A percentile compares a stretch with the other conserved stretches of the same genome.
phyloP scores from a whole-genome alignment of 2,888 invertebrate species.

The Nycteola revayana region DNA sequence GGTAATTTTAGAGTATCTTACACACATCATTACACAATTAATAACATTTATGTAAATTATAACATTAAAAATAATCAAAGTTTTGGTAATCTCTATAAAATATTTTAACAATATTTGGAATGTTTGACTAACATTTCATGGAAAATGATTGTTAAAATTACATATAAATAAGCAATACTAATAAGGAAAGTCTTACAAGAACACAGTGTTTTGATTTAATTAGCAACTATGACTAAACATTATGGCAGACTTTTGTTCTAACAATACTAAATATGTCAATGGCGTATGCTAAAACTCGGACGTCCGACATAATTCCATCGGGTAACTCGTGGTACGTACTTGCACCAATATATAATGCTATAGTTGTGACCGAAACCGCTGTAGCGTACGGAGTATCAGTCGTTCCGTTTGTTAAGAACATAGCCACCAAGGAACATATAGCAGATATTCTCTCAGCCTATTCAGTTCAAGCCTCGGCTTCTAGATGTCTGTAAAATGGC shows the following conservation, averaged over 20 bases:
- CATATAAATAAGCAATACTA: conserved; percentile 18
- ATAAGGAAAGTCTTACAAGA: conserved; percentile 23
- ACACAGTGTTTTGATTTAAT: conserved; percentile 17
- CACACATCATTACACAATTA: too few relatives aligned
- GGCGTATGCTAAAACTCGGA: too few relatives aligned
- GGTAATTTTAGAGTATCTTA: too few relatives aligned
- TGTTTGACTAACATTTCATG: conserved; percentile 17
- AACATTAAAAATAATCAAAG: conserved; percentile 16
- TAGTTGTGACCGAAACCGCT: too few relatives aligned
- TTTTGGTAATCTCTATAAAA: conserved; percentile 3
- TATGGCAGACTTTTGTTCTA: conserved; percentile 24
- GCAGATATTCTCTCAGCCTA: too few relatives aligned
- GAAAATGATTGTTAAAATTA: conserved; percentile 2
- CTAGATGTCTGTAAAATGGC: too few relatives aligned
- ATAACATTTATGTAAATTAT: conserved; percentile 16
- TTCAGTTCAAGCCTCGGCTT: too few relatives aligned
- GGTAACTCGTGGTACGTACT: too few relatives aligned
- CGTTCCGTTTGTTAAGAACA: too few relatives aligned
- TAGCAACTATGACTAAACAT: conserved; percentile 6
- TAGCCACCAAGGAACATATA: too few relatives aligned
- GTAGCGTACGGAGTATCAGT: too few relatives aligned
- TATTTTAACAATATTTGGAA: conserved; percentile 25
- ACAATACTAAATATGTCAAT: background rate
- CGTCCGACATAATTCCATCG: conserved; percentile 10
- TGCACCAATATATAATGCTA: too few relatives aligned